Evolutionary conservation across 2,113 vertebrate genomes (phyloP), one percentile per base, ranked within the genome.

Genomic region (Lepus americanus): DNA sequence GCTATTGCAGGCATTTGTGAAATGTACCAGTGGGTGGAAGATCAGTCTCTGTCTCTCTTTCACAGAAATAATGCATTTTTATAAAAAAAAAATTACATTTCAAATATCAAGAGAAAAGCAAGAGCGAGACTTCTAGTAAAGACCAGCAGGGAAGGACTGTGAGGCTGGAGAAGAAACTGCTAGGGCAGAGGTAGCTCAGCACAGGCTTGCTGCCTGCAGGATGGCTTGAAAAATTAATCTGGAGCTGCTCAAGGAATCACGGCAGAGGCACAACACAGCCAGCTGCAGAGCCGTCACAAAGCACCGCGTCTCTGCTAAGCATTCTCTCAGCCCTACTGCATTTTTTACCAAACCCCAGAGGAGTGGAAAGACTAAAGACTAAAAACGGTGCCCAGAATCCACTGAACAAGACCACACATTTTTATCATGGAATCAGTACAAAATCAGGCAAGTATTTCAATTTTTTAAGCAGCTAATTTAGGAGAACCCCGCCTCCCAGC

Each of bases 381-480:
- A 91, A 51, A 91, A 84, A 55, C 2, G 0, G 1, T 59, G 53
- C 51, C 70, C 86, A 89, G 69, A 76, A 81, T 79, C 76, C 36
- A 33, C 91, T 55, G 11, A 90, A 84, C 72, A 81, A 92, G n/a
- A 79, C n/a, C 59, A 33, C 79, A 96, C 83, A 77, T 39, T 93
- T 94, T 77, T 76, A 92, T 79, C 55, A 74, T 10, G 17, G 36
- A 74, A n/a, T 70, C 39, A 23, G 70, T 14, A 80, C 1, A 79
- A 53, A 96, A 69, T 49, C 19, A 78, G 27, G 72, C 53, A 3
- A 69, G 69, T 9, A 73, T 23, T 73, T 74, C 72, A 19, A 83
- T 64, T 86, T 17, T 13, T 12, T 70, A 90, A 44, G 63, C 66
- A 66, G 73, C 29, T 94, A 69, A 33, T 44, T 73, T 31, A 88